Evolutionary conservation across 2,888 invertebrate genomes (phyloP), one percentile per base, ranked within the genome.

Genomic region (Tyria jacobaeae): DNA sequence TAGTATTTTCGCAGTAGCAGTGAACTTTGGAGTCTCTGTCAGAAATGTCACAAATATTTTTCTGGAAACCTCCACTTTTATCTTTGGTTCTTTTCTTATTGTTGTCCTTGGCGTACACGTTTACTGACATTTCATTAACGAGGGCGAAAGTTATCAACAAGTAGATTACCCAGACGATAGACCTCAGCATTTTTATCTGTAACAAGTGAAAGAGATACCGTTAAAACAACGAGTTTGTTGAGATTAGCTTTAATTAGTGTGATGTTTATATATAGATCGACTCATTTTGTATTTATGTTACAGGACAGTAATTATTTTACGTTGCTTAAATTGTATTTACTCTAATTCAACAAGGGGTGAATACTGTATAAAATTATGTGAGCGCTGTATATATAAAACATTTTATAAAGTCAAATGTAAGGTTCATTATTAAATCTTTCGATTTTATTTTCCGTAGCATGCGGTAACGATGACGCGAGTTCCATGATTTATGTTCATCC

Each of bases 1-100:
- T 91, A 52, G 94, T 92, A 59, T 94, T 94, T 77, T 96, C 95
- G 82, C 97, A 97, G 83, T 96, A 95, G 87, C 97, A 97, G 78
- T 95, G 96, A 64, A 96, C 94, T 76, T 95, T 95, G 0, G 94
- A 92, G 57, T 94, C 92, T 41, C 91, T 87, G 70, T 90, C 94
- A 47, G 94, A 94, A 66, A 95, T 92, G 76, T 95, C 94, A 76
- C 95, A 95, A 55, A 95, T 93, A 80, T 95, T 95, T 72, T 90
- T 92, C 70, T 90, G 90, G 68, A 93, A 92, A n/a, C 93, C 92
- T 1, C 92, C 91, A 2, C 79, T 79, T 74, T 94, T 94, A 71
- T 94, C 94, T 78, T 94, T 94, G n/a, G 89, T 85, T 35, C 92
- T 82, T 57, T 89, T 82, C 75, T 91, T 94, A 77, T 84, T 90